Base-by-base conservation (phyloP, 2,113 vertebrate species). In the Phaethon lepturus region DNA sequence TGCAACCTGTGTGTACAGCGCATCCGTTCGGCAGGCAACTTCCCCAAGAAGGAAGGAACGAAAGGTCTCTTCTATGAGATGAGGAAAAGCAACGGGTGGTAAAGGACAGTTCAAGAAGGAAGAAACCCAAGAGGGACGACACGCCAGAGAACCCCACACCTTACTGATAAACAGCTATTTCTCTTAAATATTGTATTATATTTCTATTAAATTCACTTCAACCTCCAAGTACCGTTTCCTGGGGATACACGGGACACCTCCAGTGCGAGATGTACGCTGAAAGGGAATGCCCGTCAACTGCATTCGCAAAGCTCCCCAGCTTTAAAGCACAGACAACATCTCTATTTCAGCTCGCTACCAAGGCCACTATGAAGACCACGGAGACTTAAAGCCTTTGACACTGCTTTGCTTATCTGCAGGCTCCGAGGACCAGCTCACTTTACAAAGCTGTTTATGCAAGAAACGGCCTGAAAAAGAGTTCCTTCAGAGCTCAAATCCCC, bases 401-500 rank as follows among this genome's bases (percentile, higher is more conserved):
- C 3, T 0, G 11, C 92, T 59, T 12, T 52, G 69, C 81, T 49
- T 69, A 16, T 76, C 80, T 38, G 44, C 56, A 35, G 52, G 31
- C 95, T 91, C 68, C 59, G n/a, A 77, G 56, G 74, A 22, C 33
- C 53, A 29, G 78, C 63, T 95, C 62, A 25, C 73, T 84, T 91
- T 78, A 88, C 86, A 81, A 60, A 81, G 83, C 76, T 84, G 35
- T 92, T 95, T 81, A 86, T 53, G 73, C 83, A 88, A 92, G 68
- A 63, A 88, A 58, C 2, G 0, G 76, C 68, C 76, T 93, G 63
- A 83, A 88, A 82, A 71, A 84, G 73, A 72, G 44, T 31, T 91
- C 76, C 69, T 96, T 93, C 53, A 81, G 47, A 87, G 84, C 84
- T 96, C 84, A 81, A 19, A 93, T 78, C 80, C 60, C 89, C 66